A percentile compares a stretch with the other conserved stretches of the same genome.
phyloP scores from a whole-genome alignment of 30 jellyfish, hydroid and myxozoan genomes.

The Catostylus mosaicus region DNA sequence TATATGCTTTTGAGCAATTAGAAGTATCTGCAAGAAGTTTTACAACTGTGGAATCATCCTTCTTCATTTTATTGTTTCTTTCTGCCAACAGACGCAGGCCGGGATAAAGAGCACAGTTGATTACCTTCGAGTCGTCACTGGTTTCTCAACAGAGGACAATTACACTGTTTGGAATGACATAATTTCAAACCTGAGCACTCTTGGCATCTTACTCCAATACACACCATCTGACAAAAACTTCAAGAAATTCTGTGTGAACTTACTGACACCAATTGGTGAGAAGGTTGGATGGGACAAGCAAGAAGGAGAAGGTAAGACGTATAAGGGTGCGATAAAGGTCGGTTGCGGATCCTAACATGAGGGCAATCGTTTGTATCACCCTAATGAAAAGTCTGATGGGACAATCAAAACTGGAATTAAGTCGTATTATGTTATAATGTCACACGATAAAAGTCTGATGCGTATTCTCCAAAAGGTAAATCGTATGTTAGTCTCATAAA shows the following conservation, averaged over 20 bases:
- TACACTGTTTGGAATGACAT: conserved; percentile 95
- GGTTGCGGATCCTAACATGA: no score
- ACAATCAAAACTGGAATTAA: no score
- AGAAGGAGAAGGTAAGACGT: conserved; percentile 81
- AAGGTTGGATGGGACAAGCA: conserved; percentile 84
- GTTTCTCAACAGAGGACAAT: conserved; percentile 75
- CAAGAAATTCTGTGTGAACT: conserved; percentile 55
- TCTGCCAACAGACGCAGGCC: conserved; percentile 73
- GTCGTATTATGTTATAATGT: no score
- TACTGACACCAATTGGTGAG: conserved; percentile 70
- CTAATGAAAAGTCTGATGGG: no score
- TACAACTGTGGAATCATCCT: neutral
- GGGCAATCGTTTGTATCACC: no score
- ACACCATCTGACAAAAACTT: conserved; percentile 59
- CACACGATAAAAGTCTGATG: no score
- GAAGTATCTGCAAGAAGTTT: no score
- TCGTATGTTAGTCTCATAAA: no score
- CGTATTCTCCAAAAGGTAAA: no score
- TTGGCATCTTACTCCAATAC: conserved; percentile 72
- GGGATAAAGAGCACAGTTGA: conserved; percentile 84
- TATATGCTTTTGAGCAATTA: no score
- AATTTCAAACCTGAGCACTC: conserved; percentile 59
- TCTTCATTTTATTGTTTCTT: neutral
- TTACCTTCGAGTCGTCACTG: conserved; percentile 77
- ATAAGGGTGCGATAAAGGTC: no score